Evolutionary conservation across 2,797 vertebrate species (phyloP).

Genomic region (Molossus molossus): DNA sequence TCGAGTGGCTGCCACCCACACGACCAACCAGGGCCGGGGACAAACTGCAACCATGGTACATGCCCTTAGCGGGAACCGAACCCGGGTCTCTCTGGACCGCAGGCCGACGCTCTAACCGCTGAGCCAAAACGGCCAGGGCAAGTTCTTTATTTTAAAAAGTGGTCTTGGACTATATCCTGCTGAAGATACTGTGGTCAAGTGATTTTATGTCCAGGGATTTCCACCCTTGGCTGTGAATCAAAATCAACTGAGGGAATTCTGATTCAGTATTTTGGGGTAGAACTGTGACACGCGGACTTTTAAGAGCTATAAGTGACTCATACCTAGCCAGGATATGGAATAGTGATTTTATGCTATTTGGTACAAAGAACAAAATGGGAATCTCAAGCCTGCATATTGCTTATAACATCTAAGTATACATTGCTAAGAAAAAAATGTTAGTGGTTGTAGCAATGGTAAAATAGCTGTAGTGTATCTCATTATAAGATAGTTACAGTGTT

Average conservation of each 20-base stretch:
- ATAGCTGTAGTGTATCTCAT: not conserved
- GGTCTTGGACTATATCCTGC: not conserved
- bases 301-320: slow-evolving; percentile 37
- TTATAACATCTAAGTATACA: not conserved
- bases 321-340: not conserved
- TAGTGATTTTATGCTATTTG: slow-evolving; percentile 29
- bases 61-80: too few relatives aligned
- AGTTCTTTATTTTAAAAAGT: slow-evolving; percentile 1
- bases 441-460: not conserved
- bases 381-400: not conserved
- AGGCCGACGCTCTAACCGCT: too few relatives aligned
- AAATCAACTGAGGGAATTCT: slow-evolving; percentile 36
- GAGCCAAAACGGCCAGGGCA: not conserved
- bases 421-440: slow-evolving; percentile 16
- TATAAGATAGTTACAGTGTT: not conserved
- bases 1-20: too few relatives aligned
- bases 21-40: too few relatives aligned
- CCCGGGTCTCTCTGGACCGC: too few relatives aligned
- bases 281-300: not conserved
- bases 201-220: not conserved
- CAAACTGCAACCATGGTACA: too few relatives aligned
- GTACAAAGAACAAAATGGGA: slow-evolving; percentile 13
- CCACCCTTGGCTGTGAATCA: not conserved
- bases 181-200: slow-evolving; percentile 4
- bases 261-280: not conserved